Conservation (phyloP, 2,888 invertebrate species). For the Papilio protenor region DNA sequence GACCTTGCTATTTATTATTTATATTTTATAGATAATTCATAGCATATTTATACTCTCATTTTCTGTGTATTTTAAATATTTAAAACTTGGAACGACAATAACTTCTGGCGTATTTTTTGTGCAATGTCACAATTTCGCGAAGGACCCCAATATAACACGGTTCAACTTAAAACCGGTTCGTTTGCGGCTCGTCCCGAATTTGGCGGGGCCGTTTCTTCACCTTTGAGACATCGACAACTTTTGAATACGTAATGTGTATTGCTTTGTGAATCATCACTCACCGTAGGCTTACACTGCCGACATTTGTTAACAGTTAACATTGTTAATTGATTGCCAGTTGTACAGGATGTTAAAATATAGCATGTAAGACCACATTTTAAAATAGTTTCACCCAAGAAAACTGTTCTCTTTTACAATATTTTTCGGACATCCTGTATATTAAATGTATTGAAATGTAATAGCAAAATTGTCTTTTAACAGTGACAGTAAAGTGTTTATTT, state of each 20-base stretch:
- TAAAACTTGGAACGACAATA: background rate
- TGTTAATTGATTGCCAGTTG: too few species aligned
- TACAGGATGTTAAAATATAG: too few species aligned
- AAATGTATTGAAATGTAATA: too few species aligned
- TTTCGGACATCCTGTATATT: too few species aligned
- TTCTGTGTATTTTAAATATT: background rate
- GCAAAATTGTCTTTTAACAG: background rate
- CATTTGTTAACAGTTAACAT: too few species aligned
- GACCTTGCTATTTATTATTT: background rate
- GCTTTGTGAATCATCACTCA: background rate
- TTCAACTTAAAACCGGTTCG: conserved; percentile 46
- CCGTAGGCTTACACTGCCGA: background rate
- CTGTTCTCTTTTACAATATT: too few species aligned
- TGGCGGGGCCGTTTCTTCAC: conserved; percentile 49
- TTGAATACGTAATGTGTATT: conserved; percentile 46
- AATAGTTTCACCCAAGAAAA: background rate
- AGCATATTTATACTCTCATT: background rate
- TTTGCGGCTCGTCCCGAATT: conserved; percentile 51
- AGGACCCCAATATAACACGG: background rate
- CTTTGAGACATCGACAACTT: conserved; percentile 45
- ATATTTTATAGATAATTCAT: background rate
- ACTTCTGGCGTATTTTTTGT: background rate
- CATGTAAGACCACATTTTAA: too few species aligned
- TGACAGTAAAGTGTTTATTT: background rate
- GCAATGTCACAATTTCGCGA: conserved; percentile 10